Evolutionary conservation across 64 coral and sea anemone species (phyloP), one percentile per base, ranked within the genome.

Genomic region (Pocillopora damicornis): DNA sequence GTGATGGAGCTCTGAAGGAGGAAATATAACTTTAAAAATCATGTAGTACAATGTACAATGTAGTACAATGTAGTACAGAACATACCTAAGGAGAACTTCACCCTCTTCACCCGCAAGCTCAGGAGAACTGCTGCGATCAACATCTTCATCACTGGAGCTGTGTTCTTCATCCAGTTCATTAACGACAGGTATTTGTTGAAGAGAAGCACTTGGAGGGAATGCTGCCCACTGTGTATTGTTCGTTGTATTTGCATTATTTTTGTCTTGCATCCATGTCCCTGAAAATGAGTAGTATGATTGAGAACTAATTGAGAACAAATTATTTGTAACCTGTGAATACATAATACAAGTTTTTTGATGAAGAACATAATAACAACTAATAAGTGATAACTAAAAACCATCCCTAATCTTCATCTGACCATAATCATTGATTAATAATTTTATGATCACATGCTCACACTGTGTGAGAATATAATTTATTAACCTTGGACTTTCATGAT

Each of bases 71-170:
- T 81, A 8, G 5, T 4, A 1, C 1, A 23, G 59, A 34, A 56
- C 82, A 72, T n/a, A 96, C 94, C 94, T 96, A 2, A 96, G 35
- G 37, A 96, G 83, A 7, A 91, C 94, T 83, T 96, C 91, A 22
- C 91, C 91, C 36, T 96, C 94, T 93, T 96, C 94, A 14, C 91
- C 94, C 18, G 88, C 84, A 4, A 96, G 87, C 91, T 89, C 91
- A 73, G 94, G 94, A n/a, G 94, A 92, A 22, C 94, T 92, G 67
- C 90, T 92, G 15, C 90, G 88, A 15, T 92, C 92, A 17, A 90
- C 81, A 68, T 96, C 94, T 79, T 96, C 94, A 88, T 93, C 94
- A 90, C 91, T 92, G 16, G 94, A 96, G 78, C 94, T 96, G 76
- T 96, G 91, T 17, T 96, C 94, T 88, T 82, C 75, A 59, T 83